Conservation (phyloP, 2,113 vertebrate species). For the Eptatretus burgeri region DNA sequence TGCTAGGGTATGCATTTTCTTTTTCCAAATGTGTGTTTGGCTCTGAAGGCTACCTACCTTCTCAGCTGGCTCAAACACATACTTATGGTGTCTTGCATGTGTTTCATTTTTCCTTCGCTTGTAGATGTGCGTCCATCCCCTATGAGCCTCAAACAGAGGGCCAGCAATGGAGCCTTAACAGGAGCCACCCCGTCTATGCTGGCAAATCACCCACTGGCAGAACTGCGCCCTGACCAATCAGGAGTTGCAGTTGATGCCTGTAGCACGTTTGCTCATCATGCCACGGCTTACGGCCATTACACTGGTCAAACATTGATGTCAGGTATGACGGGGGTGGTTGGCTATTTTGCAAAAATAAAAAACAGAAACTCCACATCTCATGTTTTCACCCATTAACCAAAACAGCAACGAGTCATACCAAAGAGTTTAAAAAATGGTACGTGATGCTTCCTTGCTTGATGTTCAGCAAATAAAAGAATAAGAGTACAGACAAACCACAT, state of each 20-base stretch:
- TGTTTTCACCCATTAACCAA: too few relatives aligned
- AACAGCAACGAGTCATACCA: too few relatives aligned
- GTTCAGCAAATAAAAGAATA: too few relatives aligned
- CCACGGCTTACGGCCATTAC: constrained; percentile 2
- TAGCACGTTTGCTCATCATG: constrained; percentile 1
- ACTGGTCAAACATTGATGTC: constrained; percentile 1
- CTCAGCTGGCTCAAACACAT: too few relatives aligned
- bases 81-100: background rate
- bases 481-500: too few relatives aligned
- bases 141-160: constrained; percentile 6
- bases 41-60: too few relatives aligned
- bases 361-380: too few relatives aligned
- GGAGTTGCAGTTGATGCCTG: background rate
- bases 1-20: too few relatives aligned
- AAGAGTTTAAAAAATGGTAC: too few relatives aligned
- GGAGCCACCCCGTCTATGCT: background rate
- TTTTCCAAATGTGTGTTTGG: too few relatives aligned
- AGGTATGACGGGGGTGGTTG: background rate
- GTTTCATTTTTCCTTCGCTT: background rate
- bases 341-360: too few relatives aligned
- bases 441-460: too few relatives aligned
- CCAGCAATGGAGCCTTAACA: background rate
- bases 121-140: background rate
- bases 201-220: background rate
- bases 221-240: background rate